Evolutionary conservation across 2,113 vertebrate species (phyloP).

Genomic region (Scomber scombrus): DNA sequence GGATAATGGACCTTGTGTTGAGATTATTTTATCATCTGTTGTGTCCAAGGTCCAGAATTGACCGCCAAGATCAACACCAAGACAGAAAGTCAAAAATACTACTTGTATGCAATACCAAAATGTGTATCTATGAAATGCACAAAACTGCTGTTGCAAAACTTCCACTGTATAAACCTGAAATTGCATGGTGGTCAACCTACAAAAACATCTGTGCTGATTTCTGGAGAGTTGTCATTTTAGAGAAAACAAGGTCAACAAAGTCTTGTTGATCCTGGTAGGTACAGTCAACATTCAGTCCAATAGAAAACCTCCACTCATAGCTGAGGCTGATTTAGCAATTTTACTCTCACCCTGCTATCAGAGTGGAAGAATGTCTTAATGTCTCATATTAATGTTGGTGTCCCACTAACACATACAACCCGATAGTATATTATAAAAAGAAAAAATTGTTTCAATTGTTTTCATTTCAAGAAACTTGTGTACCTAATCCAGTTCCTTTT

Average conservation of each 20-base stretch:
- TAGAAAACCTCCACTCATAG: neutral
- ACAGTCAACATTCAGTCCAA: neutral
- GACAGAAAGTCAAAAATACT: no score
- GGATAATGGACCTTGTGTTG: no score
- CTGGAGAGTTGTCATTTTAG: neutral
- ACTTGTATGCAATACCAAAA: no score
- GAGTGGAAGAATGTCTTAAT: neutral
- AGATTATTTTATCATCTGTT: no score
- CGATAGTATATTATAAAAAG: no score
- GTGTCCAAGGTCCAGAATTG: no score
- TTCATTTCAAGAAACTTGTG: no score
- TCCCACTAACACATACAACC: neutral
- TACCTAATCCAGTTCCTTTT: no score
- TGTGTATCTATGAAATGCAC: neutral
- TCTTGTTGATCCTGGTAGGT: neutral
- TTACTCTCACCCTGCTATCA: conserved; percentile 17
- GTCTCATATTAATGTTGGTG: no score
- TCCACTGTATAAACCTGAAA: neutral
- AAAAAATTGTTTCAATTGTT: no score
- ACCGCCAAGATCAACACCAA: no score
- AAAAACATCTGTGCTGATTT: neutral
- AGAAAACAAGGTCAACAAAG: neutral
- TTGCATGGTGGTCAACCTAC: neutral
- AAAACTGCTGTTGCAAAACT: neutral
- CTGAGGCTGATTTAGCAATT: conserved; percentile 4